A percentile compares a stretch with the other conserved stretches of the same genome.
These are phyloP conservation scores for Gonocerus acuteangulatus DNA, from an alignment of 2,888 invertebrate genomes.

Conservation along the genomic window DNA sequence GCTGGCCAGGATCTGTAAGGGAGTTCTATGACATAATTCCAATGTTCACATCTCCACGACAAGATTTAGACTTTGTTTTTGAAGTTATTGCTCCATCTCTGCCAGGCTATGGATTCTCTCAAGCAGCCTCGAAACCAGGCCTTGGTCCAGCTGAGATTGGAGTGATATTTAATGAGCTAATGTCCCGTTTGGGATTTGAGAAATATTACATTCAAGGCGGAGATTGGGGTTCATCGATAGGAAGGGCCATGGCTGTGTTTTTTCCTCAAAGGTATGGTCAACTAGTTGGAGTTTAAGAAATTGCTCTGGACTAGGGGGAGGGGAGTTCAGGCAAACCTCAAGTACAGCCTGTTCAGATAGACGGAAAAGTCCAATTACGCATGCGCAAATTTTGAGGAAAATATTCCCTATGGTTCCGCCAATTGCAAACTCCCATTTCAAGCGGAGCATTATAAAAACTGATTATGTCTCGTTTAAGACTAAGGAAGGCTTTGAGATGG, in stretches of 20 bases:
- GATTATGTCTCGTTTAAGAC: too few species aligned
- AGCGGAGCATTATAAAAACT: too few species aligned
- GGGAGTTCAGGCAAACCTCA: too few species aligned
- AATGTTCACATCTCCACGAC: conserved; percentile 49
- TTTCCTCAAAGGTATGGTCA: conserved; percentile 50
- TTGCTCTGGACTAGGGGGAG: neutral
- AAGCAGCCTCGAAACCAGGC: conserved; percentile 56
- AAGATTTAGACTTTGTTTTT: conserved; percentile 54
- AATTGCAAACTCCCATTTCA: too few species aligned
- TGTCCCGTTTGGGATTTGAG: conserved; percentile 59
- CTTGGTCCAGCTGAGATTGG: conserved; percentile 52
- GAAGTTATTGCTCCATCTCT: conserved; percentile 60
- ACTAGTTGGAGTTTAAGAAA: neutral
- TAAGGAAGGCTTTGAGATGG: too few species aligned
- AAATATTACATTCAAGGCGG: conserved; percentile 68
- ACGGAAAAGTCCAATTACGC: too few species aligned
- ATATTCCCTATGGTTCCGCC: too few species aligned
- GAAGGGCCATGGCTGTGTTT: conserved; percentile 53
- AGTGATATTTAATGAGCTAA: conserved; percentile 57
- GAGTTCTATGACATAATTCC: conserved; percentile 74
- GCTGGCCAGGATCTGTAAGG: conserved; percentile 77
- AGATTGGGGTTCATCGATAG: conserved; percentile 71
- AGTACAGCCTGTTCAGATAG: too few species aligned
- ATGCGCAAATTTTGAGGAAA: too few species aligned
- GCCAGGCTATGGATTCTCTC: conserved; percentile 63